These are phyloP conservation scores for Heteropelma amictum DNA, from an alignment of 2,888 invertebrate genomes.

Conservation along the genomic window DNA sequence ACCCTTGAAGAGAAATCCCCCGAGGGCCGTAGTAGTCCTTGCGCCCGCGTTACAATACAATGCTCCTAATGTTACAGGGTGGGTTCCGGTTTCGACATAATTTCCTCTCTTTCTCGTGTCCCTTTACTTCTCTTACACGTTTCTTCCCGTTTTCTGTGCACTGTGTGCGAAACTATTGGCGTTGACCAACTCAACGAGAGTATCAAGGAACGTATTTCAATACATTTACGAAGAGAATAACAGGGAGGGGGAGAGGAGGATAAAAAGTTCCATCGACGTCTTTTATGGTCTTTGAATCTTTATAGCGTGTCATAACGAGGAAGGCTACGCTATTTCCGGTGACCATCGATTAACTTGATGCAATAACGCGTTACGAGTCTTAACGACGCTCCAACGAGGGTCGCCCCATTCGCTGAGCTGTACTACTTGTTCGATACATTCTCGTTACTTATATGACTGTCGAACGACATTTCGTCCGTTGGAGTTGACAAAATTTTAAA, in stretches of 20 bases:
- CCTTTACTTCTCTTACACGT: conserved; percentile 7
- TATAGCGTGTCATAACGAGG: not conserved
- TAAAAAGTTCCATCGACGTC: conserved; percentile 47
- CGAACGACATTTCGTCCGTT: too few species aligned
- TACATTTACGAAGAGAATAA: too few species aligned
- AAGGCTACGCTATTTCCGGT: conserved; percentile 71
- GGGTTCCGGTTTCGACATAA: conserved; percentile 76
- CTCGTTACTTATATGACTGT: conserved; percentile 5
- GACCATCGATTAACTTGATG: conserved; percentile 14
- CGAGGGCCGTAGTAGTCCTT: conserved; percentile 72
- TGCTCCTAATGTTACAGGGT: conserved; percentile 76
- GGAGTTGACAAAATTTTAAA: too few species aligned
- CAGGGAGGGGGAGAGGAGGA: conserved; percentile 28
- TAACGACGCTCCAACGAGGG: conserved; percentile 29
- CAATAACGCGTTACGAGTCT: conserved; percentile 26
- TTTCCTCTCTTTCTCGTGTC: conserved; percentile 67
- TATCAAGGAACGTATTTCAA: conserved; percentile 30
- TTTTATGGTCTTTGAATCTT: conserved; percentile 62
- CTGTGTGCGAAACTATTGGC: conserved; percentile 45
- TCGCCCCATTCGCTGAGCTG: conserved; percentile 42
- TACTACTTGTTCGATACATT: conserved; percentile 27
- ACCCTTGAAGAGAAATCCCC: conserved; percentile 62
- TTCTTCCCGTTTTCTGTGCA: conserved; percentile 34
- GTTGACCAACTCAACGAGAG: conserved; percentile 53
- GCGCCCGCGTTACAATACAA: conserved; percentile 73